Percentiles rank a stretch among this genome's conserved stretches.
Conservation (phyloP, 2,113 vertebrate genomes). For the Neomonachus schauinslandi region DNA sequence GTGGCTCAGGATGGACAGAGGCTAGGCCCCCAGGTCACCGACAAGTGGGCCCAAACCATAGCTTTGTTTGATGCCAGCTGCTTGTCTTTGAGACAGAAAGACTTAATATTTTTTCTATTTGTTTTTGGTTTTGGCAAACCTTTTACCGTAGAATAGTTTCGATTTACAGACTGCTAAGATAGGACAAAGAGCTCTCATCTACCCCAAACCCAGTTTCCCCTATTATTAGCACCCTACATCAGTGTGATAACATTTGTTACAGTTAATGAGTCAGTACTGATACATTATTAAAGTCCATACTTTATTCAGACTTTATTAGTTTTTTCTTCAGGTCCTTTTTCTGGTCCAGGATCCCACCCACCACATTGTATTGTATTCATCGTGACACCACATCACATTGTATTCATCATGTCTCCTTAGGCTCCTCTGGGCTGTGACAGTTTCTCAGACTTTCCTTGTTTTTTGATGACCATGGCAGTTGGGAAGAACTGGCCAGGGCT, state of each 20-base stretch:
- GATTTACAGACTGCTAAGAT: background rate
- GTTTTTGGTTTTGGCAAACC: background rate
- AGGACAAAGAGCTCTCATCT: background rate
- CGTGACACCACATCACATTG: accelerated
- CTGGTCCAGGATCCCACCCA: background rate
- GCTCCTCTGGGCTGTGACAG: background rate
- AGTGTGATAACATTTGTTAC: accelerated
- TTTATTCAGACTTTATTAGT: too few relatives aligned
- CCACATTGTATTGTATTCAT: background rate
- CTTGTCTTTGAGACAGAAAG: background rate
- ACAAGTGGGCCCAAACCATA: background rate
- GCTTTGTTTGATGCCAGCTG: background rate
- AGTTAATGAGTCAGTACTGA: accelerated
- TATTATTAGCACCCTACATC: accelerated
- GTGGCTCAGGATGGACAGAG: accelerated
- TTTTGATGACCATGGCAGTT: too few relatives aligned
- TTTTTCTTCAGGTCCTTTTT: background rate
- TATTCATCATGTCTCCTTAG: background rate
- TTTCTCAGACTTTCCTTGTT: background rate
- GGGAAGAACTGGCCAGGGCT: background rate
- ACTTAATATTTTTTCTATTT: background rate
- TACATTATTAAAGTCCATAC: background rate
- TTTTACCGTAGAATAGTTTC: background rate
- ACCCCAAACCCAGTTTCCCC: too few relatives aligned
- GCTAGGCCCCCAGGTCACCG: background rate